phyloP scores from a whole-genome alignment of 2,888 invertebrate species.

The Drosophila fulvimacula region DNA sequence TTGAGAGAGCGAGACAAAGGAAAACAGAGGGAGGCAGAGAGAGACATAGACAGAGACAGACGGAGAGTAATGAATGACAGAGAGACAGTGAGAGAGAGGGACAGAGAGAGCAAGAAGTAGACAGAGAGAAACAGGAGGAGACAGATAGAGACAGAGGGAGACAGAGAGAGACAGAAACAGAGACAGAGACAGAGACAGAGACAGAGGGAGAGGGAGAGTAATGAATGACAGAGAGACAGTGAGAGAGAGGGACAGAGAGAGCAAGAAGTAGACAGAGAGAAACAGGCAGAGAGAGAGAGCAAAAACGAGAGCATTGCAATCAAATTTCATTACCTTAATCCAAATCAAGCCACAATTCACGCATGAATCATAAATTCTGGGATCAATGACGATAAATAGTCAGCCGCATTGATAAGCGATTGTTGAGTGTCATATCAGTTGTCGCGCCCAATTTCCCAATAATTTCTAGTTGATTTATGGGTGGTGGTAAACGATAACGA shows the following conservation, averaged over 20 bases:
- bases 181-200: background rate
- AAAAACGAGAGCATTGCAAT: background rate
- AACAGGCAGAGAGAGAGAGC: background rate
- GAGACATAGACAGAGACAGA: background rate
- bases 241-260: background rate
- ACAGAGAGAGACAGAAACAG: fast-evolving
- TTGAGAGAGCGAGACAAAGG: background rate
- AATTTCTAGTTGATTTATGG: background rate
- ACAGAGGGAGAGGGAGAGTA: background rate
- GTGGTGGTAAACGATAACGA: background rate
- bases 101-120: background rate
- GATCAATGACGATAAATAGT: background rate
- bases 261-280: background rate
- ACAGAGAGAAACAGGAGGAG: background rate
- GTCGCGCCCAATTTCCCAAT: background rate
- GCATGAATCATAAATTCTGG: background rate
- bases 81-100: background rate
- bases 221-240: background rate
- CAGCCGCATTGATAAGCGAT: background rate
- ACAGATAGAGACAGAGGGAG: background rate
- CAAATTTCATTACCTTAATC: background rate
- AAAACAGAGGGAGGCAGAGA: background rate
- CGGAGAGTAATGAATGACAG: background rate
- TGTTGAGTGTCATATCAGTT: background rate
- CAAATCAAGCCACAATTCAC: background rate